Conservation (phyloP, 2,888 invertebrate species). For the Ellobium chinense region DNA sequence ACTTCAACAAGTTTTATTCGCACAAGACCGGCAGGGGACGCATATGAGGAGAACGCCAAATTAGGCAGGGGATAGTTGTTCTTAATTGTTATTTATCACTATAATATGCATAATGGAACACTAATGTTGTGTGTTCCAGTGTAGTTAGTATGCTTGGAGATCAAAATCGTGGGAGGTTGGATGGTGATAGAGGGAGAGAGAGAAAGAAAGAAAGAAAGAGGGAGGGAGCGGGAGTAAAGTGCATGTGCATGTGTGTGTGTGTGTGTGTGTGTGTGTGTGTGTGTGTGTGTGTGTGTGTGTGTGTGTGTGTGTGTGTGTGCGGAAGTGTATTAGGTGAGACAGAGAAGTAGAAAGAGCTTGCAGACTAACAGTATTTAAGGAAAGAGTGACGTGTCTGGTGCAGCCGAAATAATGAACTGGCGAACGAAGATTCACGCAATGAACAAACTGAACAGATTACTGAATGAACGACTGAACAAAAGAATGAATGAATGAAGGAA, state of each 20-base stretch:
- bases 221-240: neutral
- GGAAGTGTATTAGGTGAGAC: conserved; percentile 1
- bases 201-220: neutral
- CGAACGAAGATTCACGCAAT: no score
- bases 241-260: neutral
- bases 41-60: conserved; percentile 40
- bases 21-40: conserved; percentile 75
- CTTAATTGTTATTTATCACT: no score
- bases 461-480: no score
- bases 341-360: no score
- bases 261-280: conserved; percentile 10
- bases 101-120: no score
- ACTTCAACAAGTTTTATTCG: conserved; percentile 78
- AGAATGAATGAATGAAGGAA: no score
- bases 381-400: no score
- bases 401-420: no score
- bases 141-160: neutral
- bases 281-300: conserved; percentile 20
- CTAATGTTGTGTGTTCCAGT: neutral
- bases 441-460: no score
- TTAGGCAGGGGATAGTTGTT: no score
- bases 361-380: no score
- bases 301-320: neutral
- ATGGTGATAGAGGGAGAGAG: neutral
- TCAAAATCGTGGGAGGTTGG: no score